A percentile compares a stretch with the other conserved stretches of the same genome.
Conservation (phyloP, 2,888 invertebrate species). For the Leptinotarsa peninsularis region DNA sequence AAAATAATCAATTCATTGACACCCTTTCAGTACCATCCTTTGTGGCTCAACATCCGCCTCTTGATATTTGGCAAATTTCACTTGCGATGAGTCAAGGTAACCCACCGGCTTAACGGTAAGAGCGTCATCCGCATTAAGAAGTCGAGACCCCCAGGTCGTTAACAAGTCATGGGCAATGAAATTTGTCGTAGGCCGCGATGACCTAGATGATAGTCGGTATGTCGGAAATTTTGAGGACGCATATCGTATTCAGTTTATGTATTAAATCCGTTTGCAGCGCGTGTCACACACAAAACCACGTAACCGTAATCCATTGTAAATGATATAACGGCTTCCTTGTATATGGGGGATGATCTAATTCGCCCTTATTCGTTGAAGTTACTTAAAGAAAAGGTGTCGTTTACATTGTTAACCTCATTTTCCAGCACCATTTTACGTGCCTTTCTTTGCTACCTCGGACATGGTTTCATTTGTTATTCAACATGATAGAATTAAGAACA, state of each 20-base stretch:
- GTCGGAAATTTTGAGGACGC: slow-evolving; percentile 15
- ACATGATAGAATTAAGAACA: no score
- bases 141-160: slow-evolving; percentile 17
- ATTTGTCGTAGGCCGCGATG: slow-evolving; percentile 19
- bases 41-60: slow-evolving; percentile 14
- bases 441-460: no score
- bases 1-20: not conserved
- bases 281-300: not conserved
- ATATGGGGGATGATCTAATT: slow-evolving; percentile 6
- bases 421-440: no score
- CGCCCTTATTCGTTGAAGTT: not conserved
- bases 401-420: not conserved
- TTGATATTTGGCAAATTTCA: slow-evolving; percentile 29
- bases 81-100: slow-evolving; percentile 28
- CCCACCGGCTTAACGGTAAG: slow-evolving; percentile 12
- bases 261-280: slow-evolving; percentile 17
- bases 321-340: slow-evolving; percentile 12
- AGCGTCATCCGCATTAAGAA: slow-evolving; percentile 3
- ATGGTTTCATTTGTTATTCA: no score
- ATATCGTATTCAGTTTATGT: slow-evolving; percentile 19
- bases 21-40: slow-evolving; percentile 2
- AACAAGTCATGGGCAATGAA: slow-evolving; percentile 19
- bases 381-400: no score
- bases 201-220: slow-evolving; percentile 11
- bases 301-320: slow-evolving; percentile 19